Percentiles rank a stretch among this genome's conserved stretches.
phyloP scores from a whole-genome alignment of 2,888 invertebrate species.

The Malthinus seriepunctatus region DNA sequence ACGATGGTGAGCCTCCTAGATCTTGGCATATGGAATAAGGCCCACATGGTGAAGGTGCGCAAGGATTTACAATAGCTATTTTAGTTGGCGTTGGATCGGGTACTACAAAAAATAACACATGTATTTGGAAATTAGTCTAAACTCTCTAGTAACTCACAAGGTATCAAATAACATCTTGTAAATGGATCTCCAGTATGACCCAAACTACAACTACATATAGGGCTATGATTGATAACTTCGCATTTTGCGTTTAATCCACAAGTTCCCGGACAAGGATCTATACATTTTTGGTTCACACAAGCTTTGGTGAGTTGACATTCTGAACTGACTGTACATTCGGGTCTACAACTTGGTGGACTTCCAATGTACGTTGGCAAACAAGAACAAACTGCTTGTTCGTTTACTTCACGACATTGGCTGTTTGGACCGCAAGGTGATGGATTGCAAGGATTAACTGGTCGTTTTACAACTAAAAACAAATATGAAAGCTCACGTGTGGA shows the following conservation, averaged over 20 bases:
- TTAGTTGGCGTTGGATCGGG: conserved; percentile 48
- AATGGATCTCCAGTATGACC: conserved; percentile 73
- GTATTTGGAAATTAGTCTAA: neutral
- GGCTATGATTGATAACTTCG: conserved; percentile 59
- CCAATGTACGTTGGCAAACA: conserved; percentile 64
- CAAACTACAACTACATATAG: conserved; percentile 65
- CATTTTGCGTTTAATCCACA: conserved; percentile 64
- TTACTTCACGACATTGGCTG: conserved; percentile 70
- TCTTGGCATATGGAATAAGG: conserved; percentile 61
- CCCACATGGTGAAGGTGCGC: conserved; percentile 63
- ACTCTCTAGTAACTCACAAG: conserved; percentile 40
- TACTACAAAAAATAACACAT: conserved; percentile 1
- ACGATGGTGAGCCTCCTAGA: conserved; percentile 57
- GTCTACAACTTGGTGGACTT: conserved; percentile 67
- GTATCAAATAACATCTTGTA: conserved; percentile 53
- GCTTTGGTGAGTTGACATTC: conserved; percentile 64
- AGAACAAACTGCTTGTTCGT: conserved; percentile 62
- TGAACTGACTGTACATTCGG: conserved; percentile 66
- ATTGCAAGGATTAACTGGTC: conserved; percentile 62
- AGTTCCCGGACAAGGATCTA: conserved; percentile 65
- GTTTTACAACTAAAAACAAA: conserved; percentile 67
- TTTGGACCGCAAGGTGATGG: conserved; percentile 83
- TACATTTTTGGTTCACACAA: conserved; percentile 61
- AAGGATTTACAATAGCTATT: conserved; percentile 59
- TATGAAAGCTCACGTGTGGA: conserved; percentile 53